Base-by-base conservation (phyloP, 2,888 invertebrate species). In the Pyrocoelia pectoralis region DNA sequence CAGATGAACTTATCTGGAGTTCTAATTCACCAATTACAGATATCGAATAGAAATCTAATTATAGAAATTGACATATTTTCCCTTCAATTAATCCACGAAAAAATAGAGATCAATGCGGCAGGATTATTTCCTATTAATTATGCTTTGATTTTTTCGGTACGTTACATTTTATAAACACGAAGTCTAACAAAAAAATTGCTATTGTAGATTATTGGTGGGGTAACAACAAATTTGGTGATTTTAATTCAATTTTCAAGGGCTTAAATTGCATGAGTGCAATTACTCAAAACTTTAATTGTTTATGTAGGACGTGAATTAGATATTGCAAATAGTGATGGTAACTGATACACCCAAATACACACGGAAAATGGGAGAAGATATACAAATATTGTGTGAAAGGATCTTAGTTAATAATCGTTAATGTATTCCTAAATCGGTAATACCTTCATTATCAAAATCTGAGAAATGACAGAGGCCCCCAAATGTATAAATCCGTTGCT, bases 61-160 rank as follows among this genome's bases (percentile, higher is more conserved):
- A 74, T 77, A 50, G 73, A 76, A 69, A 77, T 79, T 9, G 75
- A 76, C 62, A 75, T 78, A 74, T 78, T 79, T 69, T 77, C 79
- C 0, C 61, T 79, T 50, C 79, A 79, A 70, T 76, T 79, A 12
- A 71, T 75, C 0, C 77, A 79, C 55, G 74, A 76, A 66, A 67
- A 72, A 55, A 67, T 74, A 8, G 73, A 76, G 68, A 78, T 79
- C 52, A 75, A 73, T 56, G 78, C 78, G 2, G 77, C 75, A 18
- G 78, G 78, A 56, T 74, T 78, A 64, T 79, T 79, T 61, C 64
- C 74, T 0, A 72, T 79, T 2, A 74, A 79, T 58, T 76, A 73
- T 63, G 72, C 70, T 3, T 55, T 79, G 15, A 13, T 79, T 14
- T 77, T 78, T 68, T 77, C 76, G 28, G 79, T 78, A 72, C 61